Evolutionary conservation across 2,888 invertebrate species (phyloP), one percentile per base, ranked within the genome.

Genomic region (Portevinia maculata): DNA sequence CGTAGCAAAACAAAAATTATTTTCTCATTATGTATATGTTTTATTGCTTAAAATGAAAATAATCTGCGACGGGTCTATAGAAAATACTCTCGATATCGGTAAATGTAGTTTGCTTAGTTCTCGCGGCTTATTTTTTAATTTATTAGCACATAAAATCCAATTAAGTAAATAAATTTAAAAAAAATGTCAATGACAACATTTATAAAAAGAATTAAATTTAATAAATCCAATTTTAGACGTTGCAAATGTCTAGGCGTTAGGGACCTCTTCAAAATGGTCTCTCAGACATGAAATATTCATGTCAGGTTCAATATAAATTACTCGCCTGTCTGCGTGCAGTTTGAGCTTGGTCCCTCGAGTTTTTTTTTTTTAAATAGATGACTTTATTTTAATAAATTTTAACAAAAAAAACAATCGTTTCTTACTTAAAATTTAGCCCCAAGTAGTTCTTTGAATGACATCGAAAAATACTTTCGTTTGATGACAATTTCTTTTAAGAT

Each of bases 401-500:
- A 78, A 74, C 28, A 55, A 13, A 55, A 59, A 65, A 48, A 64
- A 60, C 1, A 28, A 28, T 21, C 30, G 28, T 44, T n/a, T 21
- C 37, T 39, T 30, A 50, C 39, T 55, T 19, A 37, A 64, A 64
- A 17, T 62, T 15, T 21, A 44, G 1, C 11, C 52, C 28, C 65
- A 34, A 50, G 48, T 62, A 67, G 55, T 74, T 79, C 53, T 73
- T 62, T 57, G 52, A 75, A 59, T 64, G 70, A 75, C 75, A 81
- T 81, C 79, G 75, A 81, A 74, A 70, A 34, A 28, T 46, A 86
- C 85, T 85, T 84, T 84, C 85, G 84, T 86, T 85, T 50, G 41
- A 59, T 39, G 15, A 64, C 32, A 32, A 84, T 84, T 85, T 79
- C 83, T 84, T 85, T 85, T 85, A 85, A 85, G 85, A 85, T 83